Base-by-base conservation (phyloP, 2,888 invertebrate genomes). In the Cremastinae sp. region DNA sequence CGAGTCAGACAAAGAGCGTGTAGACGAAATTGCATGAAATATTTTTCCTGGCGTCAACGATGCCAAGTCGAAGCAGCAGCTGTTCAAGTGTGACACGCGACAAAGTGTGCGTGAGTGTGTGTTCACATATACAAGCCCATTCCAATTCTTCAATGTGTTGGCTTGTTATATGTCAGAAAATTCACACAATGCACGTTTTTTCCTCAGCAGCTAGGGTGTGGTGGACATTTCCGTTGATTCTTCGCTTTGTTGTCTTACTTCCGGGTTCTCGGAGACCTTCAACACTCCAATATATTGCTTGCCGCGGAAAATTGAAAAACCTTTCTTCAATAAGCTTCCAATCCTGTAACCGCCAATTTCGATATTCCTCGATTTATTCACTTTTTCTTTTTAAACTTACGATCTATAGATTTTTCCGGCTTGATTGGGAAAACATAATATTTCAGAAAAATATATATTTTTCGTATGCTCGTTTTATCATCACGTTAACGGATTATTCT, bases 11-110 rank as follows among this genome's bases (percentile, higher is more conserved):
- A 65, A 45, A 43, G 61, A 62, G 61, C 59, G 20, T 3, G 53
- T 34, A 20, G 62, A 65, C 18, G 69, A n/a, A 59, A 61, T 70
- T 34, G 12, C n/a, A 64, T 38, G 28, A 36, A 76, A 62, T 41
- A 64, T 69, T 59, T 68, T 66, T 68, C 20, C 62, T 53, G 47
- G 56, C 12, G 45, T 59, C 58, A 79, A 77, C 69, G 54, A 45
- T 28, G 58, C 51, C 47, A 71, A 75, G 58, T 79, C 73, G 58
- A 47, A 72, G 22, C 54, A 64, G 54, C 76, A 70, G 73, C 59
- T 78, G 62, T 28, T n/a, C n/a, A n/a, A n/a, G n/a, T n/a, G n/a
- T n/a, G n/a, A n/a, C n/a, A n/a, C n/a, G n/a, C n/a, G n/a, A n/a
- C 43, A 10, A 36, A 7, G 53, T 49, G 51, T 51, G 41, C 22